Evolutionary conservation across 2,888 invertebrate genomes (phyloP), one percentile per base, ranked within the genome.

Genomic region (Leptinotarsa peninsularis): DNA sequence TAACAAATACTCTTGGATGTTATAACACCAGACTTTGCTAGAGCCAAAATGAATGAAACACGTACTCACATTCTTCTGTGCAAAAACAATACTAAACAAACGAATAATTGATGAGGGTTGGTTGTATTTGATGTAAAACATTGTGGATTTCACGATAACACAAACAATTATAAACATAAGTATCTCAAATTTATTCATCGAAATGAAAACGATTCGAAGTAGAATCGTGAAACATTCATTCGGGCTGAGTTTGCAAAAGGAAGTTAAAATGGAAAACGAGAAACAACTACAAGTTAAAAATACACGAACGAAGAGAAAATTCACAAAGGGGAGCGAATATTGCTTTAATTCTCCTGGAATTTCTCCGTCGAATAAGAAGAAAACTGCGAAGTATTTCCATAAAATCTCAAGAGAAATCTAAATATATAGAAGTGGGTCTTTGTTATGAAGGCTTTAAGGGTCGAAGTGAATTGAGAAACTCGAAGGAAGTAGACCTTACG

Each of bases 331-430:
- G 43, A 76, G 76, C 73, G 79, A 78, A 79, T 77, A 77, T 79
- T 76, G 81, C 82, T 82, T 81, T 79, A 82, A 81, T 82, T 82
- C 80, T 80, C 70, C 72, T 78, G 80, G 78, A 81, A 80, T 50
- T 81, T 76, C 78, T 72, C 77, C 78, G 78, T 75, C 79, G 82
- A 83, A 83, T 80, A 82, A 80, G 81, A 83, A 84, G 85, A 86
- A 86, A 86, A 87, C 84, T 85, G 83, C 84, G 85, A 86, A 86
- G 85, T 86, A 87, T 86, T 87, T 87, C 86, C 86, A 87, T 86
- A 87, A 87, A 86, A 86, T 86, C 87, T 85, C 86, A 75, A 74
- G 86, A 84, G 87, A 87, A 87, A 86, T 86, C 85, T 85, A 85
- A 86, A 86, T 85, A 86, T 86, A 86, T 85, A 85, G 84, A 84